phyloP scores from a whole-genome alignment of 2,797 vertebrate genomes.

The Bufotes viridis region DNA sequence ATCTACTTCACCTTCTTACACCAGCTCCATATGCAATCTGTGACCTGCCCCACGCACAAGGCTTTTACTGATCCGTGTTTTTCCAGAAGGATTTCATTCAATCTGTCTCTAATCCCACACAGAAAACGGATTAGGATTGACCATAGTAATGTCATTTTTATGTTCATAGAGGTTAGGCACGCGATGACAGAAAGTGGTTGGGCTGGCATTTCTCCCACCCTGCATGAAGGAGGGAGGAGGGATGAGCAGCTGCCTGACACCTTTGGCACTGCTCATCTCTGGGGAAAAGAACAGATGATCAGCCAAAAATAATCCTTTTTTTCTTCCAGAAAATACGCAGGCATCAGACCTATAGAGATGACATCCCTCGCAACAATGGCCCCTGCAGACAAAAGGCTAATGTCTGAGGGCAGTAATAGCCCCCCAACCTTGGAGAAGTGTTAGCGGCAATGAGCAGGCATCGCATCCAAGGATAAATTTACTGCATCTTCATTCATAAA shows the following conservation, averaged over 20 bases:
- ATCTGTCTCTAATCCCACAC: background rate
- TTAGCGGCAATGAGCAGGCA: background rate
- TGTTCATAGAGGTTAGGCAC: background rate
- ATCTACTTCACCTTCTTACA: background rate
- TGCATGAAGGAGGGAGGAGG: background rate
- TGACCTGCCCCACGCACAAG: background rate
- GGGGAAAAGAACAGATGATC: slow-evolving; percentile 6
- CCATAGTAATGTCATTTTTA: background rate
- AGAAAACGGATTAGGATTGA: no score
- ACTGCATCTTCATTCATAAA: background rate
- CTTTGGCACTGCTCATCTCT: slow-evolving; percentile 7
- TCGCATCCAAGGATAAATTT: background rate
- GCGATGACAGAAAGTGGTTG: background rate
- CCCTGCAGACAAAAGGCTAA: background rate
- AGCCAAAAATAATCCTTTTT: slow-evolving; percentile 15
- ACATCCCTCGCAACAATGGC: background rate
- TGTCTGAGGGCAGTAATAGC: background rate
- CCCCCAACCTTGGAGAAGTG: background rate
- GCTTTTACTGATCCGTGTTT: background rate
- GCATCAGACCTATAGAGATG: background rate
- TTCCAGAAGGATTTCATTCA: background rate
- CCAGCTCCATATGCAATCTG: background rate
- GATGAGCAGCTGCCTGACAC: background rate
- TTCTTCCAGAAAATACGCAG: background rate
- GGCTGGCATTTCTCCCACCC: background rate